Base-by-base conservation (phyloP, 2,888 invertebrate species). In the Hypsopygia costalis region DNA sequence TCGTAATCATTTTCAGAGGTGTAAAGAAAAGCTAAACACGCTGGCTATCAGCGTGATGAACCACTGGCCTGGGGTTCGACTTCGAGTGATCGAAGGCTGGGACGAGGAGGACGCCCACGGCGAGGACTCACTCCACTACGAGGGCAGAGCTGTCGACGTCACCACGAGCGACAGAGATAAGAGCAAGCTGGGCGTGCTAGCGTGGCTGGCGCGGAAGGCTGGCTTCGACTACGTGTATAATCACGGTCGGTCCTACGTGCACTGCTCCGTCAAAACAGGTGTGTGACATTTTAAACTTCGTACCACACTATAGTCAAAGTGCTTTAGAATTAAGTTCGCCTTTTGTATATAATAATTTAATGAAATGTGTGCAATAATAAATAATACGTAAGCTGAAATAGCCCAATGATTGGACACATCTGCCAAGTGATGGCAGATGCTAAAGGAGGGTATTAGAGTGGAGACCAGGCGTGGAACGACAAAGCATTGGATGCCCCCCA, bases 141-240 rank as follows among this genome's bases (percentile, higher is more conserved):
- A 98, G 87, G 98, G 98, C 9, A 91, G 98, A 12, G 98, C 98
- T 6, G 98, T 98, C 49, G 98, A 98, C 90, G 94, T 98, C 66
- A 97, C 97, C 51, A 98, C 98, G 58, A 95, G 96, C 55, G 98
- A 98, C 90, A 91, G 96, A 40, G 97, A 98, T 86, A 91, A 95
- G 46, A 92, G 95, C 78, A 98, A 98, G 90, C 95, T 97, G 83
- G 98, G 98, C 55, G 97, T 98, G 97, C 90, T 98, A 68, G 98
- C 98, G 33, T 90, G 98, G 46, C 91, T 98, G 41, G 98, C 98
- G 0, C 97, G 97, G 45, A 97, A 98, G 81, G 98, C 98, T 16
- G 98, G 98, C 66, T 98, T 98, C 91, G 98, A 98, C 90, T 98
- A 98, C 98, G 98, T 98, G 49, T 97, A 95, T 90, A 98, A 98